Evolutionary conservation across 2,888 invertebrate genomes (phyloP).

Genomic region (Acrobeloides nanus): DNA sequence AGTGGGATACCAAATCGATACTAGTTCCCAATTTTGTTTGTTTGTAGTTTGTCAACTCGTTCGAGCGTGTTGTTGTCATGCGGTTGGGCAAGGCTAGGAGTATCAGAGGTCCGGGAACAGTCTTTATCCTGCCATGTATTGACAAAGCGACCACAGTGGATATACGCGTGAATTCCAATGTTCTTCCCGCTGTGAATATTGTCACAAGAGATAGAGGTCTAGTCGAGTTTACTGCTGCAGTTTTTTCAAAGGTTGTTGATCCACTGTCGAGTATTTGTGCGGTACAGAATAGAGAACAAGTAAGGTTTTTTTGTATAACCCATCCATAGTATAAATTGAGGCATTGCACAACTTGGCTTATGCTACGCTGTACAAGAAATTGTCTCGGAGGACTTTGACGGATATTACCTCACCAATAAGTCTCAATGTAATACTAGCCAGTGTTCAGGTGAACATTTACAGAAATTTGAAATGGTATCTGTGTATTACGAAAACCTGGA

Average conservation of each 20-base stretch:
- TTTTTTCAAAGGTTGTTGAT: slow-evolving; percentile 55
- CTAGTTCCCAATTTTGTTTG: too few species aligned
- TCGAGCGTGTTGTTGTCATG: slow-evolving; percentile 48
- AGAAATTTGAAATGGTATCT: slow-evolving; percentile 2
- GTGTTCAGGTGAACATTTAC: slow-evolving; percentile 27
- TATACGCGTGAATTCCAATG: slow-evolving; percentile 56
- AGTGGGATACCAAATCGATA: too few species aligned
- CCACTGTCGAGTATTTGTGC: slow-evolving; percentile 54
- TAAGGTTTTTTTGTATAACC: slow-evolving; percentile 6
- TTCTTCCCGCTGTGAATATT: slow-evolving; percentile 57
- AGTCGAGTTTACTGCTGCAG: slow-evolving; percentile 57
- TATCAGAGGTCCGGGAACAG: slow-evolving; percentile 52
- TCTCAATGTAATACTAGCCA: slow-evolving; percentile 17
- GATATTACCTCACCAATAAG: slow-evolving; percentile 38
- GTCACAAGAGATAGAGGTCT: slow-evolving; percentile 56
- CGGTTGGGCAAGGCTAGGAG: slow-evolving; percentile 48
- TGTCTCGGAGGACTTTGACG: slow-evolving; percentile 51
- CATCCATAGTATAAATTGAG: slow-evolving; percentile 9
- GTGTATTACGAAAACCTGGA: neutral
- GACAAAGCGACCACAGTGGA: slow-evolving; percentile 55
- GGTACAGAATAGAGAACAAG: slow-evolving; percentile 47
- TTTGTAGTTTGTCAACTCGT: slow-evolving; percentile 41
- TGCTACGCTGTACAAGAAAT: slow-evolving; percentile 54
- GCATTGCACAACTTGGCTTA: slow-evolving; percentile 53
- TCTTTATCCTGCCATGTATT: slow-evolving; percentile 56